Evolutionary conservation across 2,888 invertebrate species (phyloP).

Genomic region (Geotrupes spiniger): DNA sequence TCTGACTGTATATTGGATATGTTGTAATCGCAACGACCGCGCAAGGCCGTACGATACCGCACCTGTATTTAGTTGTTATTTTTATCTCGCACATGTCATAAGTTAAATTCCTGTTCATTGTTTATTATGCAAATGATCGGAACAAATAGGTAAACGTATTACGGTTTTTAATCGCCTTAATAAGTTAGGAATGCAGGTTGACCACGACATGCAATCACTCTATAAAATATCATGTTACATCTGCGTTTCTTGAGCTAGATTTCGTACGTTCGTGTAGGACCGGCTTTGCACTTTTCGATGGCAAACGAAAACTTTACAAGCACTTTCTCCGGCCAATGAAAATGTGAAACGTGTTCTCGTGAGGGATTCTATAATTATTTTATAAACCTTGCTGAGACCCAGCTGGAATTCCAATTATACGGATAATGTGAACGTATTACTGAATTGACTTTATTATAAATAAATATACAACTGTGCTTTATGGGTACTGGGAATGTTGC

Average conservation of each 20-base stretch:
- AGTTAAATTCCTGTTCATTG: slow-evolving; percentile 30
- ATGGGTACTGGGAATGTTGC: no score
- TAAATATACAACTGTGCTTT: no score
- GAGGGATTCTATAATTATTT: no score
- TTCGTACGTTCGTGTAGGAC: neutral
- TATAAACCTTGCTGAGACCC: no score
- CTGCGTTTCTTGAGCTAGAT: slow-evolving; percentile 4
- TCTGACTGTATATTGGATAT: no score
- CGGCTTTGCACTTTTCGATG: no score
- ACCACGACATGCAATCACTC: neutral
- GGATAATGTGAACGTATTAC: no score
- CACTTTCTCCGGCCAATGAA: no score
- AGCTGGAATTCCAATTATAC: no score
- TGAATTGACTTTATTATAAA: no score
- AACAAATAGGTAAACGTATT: slow-evolving; percentile 10
- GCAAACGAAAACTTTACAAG: no score
- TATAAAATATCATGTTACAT: slow-evolving; percentile 7
- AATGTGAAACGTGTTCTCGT: no score
- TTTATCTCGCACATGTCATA: slow-evolving; percentile 28
- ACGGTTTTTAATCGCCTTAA: neutral
- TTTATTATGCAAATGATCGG: slow-evolving; percentile 31
- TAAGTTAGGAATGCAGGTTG: neutral
- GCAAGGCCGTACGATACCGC: slow-evolving; percentile 31
- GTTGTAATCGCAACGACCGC: slow-evolving; percentile 28
- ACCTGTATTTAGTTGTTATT: slow-evolving; percentile 30